Evolutionary conservation across 2,797 vertebrate genomes (phyloP).

Genomic region (Gambusia yucatana): DNA sequence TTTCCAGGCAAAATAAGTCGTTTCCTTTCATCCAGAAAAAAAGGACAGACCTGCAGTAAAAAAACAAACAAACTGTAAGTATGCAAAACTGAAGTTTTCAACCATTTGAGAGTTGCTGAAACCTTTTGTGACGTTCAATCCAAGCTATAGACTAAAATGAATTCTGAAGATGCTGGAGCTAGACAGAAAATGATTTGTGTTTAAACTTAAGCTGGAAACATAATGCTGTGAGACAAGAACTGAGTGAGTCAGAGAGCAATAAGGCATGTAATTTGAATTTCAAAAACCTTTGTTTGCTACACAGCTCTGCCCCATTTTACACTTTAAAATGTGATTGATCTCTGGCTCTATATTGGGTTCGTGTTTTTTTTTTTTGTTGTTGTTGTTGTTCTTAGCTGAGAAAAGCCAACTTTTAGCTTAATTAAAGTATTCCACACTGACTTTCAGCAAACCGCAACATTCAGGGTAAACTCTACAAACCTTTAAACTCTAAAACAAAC

Average conservation of each 20-base stretch:
- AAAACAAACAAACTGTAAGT: not conserved
- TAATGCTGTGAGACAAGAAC: slow-evolving; percentile 16
- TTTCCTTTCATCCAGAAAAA: not conserved
- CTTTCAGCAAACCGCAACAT: slow-evolving; percentile 18
- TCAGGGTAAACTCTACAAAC: slow-evolving; percentile 9
- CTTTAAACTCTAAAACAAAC: slow-evolving; percentile 8
- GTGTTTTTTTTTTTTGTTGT: not conserved
- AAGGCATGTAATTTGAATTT: not conserved
- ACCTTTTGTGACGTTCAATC: not conserved
- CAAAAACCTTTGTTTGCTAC: not conserved
- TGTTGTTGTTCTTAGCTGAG: slow-evolving; percentile 21
- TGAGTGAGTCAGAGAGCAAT: slow-evolving; percentile 21
- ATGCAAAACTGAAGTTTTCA: not conserved
- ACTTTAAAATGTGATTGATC: slow-evolving; percentile 10
- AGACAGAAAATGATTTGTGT: slow-evolving; percentile 55
- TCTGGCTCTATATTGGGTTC: not conserved
- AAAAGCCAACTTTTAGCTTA: slow-evolving; percentile 7
- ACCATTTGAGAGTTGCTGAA: not conserved
- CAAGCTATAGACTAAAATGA: slow-evolving; percentile 35
- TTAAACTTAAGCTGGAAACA: slow-evolving; percentile 36
- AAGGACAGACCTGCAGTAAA: not conserved
- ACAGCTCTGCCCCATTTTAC: not conserved
- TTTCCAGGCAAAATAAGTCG: not conserved
- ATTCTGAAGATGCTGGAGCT: not conserved
- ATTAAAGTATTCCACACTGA: slow-evolving; percentile 16